Conservation (phyloP, 2,888 invertebrate species). For the Chymomyza caudatula region DNA sequence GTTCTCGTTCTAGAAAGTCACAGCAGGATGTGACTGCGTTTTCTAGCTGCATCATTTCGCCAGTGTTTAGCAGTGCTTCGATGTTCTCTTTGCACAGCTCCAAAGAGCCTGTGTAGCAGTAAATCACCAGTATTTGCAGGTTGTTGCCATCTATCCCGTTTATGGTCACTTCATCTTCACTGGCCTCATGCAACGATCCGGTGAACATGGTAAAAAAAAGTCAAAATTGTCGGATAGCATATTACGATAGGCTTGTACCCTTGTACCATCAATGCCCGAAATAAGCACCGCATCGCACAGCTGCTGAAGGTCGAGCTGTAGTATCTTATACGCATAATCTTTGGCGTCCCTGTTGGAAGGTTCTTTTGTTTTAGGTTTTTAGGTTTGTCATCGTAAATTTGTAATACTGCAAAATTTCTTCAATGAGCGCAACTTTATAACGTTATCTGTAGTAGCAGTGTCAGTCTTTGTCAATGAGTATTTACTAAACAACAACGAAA, state of each 20-base stretch:
- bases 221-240: slow-evolving; percentile 94
- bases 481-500: too few species aligned
- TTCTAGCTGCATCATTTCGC: slow-evolving; percentile 90
- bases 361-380: too few species aligned
- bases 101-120: slow-evolving; percentile 89
- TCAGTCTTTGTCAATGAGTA: too few species aligned
- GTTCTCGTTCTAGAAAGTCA: slow-evolving; percentile 91
- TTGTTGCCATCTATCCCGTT: slow-evolving; percentile 92
- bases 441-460: too few species aligned
- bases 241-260: slow-evolving; percentile 91
- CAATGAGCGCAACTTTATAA: too few species aligned
- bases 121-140: slow-evolving; percentile 89
- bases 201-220: slow-evolving; percentile 98
- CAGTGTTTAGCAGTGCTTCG: slow-evolving; percentile 91
- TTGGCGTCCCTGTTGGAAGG: too few species aligned
- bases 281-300: slow-evolving; percentile 90
- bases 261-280: slow-evolving; percentile 85
- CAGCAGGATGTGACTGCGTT: too few species aligned
- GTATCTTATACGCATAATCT: too few species aligned
- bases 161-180: slow-evolving; percentile 89
- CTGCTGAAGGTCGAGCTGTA: too few species aligned
- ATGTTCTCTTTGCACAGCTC: slow-evolving; percentile 94
- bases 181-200: slow-evolving; percentile 89
- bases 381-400: too few species aligned
- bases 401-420: too few species aligned